Evolutionary conservation across 2,888 invertebrate genomes (phyloP), one percentile per base, ranked within the genome.

Genomic region (Nudaria mundana): DNA sequence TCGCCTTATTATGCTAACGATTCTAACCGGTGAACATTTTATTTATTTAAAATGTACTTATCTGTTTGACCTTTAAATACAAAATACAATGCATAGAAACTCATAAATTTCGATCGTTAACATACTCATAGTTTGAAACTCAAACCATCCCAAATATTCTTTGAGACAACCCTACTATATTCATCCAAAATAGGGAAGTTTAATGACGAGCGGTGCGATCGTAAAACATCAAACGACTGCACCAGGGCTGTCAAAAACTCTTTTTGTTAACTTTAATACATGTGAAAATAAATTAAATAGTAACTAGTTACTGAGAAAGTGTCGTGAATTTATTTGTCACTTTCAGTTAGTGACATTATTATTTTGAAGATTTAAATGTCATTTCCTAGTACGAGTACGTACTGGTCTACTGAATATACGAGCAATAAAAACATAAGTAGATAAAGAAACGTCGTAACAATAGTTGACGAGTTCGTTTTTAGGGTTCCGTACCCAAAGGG

Each of bases 141-240:
- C 37, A 16, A 26, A 23, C 30, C 41, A 15, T 44, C 31, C 40
- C 45, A 30, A 15, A 32, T 29, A 25, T 7, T 12, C 23, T 30
- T 14, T 43, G 57, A 51, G 67, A 12, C 76, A 82, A 57, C 82
- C 84, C 82, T 84, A 65, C 44, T 26, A 45, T 44, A 64, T 67
- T 59, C 66, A 64, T 71, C 74, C 67, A 65, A 78, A 81, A 76
- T 71, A 71, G 78, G 77, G 78, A 78, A 77, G 80, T 82, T 82
- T 81, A 83, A 81, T 79, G 84, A 81, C 82, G 72, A 80, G 75
- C 71, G 76, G 71, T 58, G 64, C 57, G 70, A 63, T 82, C 81
- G 77, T 83, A 83, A 85, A 83, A 81, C 76, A 73, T 76, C 76
- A 79, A 79, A 76, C 74, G 74, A 52, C 68, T 63, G 50, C 63